phyloP scores from a whole-genome alignment of 92 coral and sea anemone species.

The Umimayanthus kanabou region DNA sequence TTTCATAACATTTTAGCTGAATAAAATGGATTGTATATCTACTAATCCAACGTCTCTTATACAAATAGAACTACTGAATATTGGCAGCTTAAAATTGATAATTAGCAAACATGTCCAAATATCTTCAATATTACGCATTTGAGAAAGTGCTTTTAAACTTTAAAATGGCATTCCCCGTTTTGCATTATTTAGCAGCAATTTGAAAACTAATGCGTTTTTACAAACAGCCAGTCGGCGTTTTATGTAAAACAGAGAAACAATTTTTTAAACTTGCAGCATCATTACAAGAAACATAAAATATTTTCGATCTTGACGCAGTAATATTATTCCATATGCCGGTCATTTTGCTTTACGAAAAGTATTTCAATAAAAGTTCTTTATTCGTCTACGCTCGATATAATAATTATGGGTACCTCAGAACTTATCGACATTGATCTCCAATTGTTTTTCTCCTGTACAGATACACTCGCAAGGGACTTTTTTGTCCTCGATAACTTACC shows the following conservation, averaged over 20 bases:
- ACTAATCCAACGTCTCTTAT: not conserved
- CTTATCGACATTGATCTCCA: conserved; percentile 36
- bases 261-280: not conserved
- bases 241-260: not conserved
- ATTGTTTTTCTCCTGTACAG: not conserved
- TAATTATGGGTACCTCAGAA: conserved; percentile 15
- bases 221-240: not conserved
- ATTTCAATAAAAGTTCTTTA: not conserved
- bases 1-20: not conserved
- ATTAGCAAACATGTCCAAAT: not conserved
- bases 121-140: not conserved
- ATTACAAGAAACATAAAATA: not conserved
- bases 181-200: not conserved
- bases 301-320: not conserved
- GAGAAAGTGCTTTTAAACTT: not conserved
- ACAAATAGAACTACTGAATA: not conserved
- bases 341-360: not conserved
- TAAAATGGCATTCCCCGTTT: not conserved
- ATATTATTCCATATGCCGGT: too few species aligned
- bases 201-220: not conserved
- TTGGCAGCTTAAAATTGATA: not conserved
- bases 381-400: conserved; percentile 40
- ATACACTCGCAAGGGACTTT: conserved; percentile 12
- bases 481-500: conserved; percentile 7
- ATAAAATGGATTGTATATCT: not conserved